These are phyloP conservation scores for Epirrita christyi DNA, from an alignment of 2,888 invertebrate genomes.

Conservation along the genomic window DNA sequence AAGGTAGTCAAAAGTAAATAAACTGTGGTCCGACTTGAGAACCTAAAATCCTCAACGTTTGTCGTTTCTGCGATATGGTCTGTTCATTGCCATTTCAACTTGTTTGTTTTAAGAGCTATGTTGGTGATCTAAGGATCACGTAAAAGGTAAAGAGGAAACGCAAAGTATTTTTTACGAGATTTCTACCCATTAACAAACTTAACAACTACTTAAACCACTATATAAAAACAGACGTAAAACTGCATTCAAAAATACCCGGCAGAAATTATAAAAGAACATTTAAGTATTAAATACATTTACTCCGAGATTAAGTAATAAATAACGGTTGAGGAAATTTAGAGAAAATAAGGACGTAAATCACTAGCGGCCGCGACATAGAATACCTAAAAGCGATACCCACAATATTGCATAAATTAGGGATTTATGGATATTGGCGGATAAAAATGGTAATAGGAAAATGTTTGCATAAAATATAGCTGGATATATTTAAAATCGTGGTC, in stretches of 20 bases:
- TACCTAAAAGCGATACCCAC: conserved; percentile 13
- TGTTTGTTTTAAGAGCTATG: too few species aligned
- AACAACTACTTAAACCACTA: conserved; percentile 13
- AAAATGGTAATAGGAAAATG: conserved; percentile 19
- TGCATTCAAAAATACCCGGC: conserved; percentile 28
- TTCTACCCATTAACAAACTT: conserved; percentile 5
- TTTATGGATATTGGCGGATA: conserved; percentile 23
- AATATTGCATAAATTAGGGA: conserved; percentile 29
- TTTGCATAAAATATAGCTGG: neutral
- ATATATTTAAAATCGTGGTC: neutral
- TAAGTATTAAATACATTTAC: conserved; percentile 76
- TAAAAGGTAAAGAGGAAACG: neutral
- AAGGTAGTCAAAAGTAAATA: too few species aligned
- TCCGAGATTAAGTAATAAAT: conserved; percentile 82
- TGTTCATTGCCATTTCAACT: too few species aligned
- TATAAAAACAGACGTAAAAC: conserved; percentile 42
- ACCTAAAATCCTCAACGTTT: too few species aligned
- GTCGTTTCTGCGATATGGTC: too few species aligned
- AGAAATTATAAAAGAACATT: conserved; percentile 48
- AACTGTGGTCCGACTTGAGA: too few species aligned
- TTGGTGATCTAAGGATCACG: too few species aligned
- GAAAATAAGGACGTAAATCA: conserved; percentile 61
- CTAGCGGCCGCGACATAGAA: conserved; percentile 50
- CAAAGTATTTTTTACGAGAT: neutral
- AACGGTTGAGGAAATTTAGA: conserved; percentile 76